These are phyloP conservation scores for Microctenopoma steveboyesi DNA, from an alignment of 2,797 vertebrate genomes.

Conservation along the genomic window DNA sequence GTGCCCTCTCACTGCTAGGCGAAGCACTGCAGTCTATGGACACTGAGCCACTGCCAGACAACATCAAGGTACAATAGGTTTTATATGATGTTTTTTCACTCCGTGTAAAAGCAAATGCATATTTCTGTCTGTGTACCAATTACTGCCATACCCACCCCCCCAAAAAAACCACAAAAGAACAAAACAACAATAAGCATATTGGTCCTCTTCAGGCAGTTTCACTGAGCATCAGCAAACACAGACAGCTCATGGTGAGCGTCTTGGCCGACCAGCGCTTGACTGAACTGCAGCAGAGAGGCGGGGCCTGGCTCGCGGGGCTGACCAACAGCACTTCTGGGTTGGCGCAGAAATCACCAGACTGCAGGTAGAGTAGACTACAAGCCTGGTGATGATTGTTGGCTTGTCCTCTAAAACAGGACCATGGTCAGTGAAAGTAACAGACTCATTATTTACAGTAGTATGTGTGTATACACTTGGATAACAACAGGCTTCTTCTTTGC, in stretches of 20 bases:
- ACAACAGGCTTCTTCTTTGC: background rate
- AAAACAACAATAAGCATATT: background rate
- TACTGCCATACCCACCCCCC: background rate
- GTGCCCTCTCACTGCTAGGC: constrained; percentile 80
- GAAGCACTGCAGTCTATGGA: constrained; percentile 82
- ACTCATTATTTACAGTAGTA: background rate
- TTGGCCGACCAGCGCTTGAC: constrained; percentile 87
- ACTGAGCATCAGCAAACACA: constrained; percentile 83
- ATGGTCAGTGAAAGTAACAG: background rate
- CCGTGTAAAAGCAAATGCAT: background rate
- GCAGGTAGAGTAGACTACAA: constrained; percentile 79
- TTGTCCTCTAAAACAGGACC: background rate
- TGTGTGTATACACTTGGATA: background rate
- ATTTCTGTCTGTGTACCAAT: background rate
- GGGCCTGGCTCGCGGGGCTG: constrained; percentile 88
- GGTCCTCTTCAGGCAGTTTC: constrained; percentile 77
- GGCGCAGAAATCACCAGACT: constrained; percentile 84
- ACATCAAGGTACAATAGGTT: constrained; percentile 73
- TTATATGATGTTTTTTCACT: background rate
- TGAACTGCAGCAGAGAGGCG: constrained; percentile 88
- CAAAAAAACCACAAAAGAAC: too few relatives aligned
- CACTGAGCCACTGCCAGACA: constrained; percentile 75
- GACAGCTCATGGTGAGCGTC: constrained; percentile 86
- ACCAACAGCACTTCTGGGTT: constrained; percentile 77
- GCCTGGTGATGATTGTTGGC: background rate